Base-by-base conservation (phyloP, 2,113 vertebrate genomes). In the Vireo altiloquus region DNA sequence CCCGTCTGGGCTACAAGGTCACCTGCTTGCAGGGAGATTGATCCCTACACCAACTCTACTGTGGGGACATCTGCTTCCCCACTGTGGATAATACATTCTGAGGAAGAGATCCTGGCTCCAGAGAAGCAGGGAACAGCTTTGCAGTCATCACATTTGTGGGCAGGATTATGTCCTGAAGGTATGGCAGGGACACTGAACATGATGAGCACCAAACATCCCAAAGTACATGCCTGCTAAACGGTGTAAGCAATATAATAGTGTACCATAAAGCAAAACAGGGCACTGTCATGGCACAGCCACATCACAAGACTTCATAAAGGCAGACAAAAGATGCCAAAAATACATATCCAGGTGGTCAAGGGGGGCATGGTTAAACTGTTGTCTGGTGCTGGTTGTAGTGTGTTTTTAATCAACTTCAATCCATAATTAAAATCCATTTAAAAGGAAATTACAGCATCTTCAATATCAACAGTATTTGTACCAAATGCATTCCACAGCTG, bases 341-440 rank as follows among this genome's bases (percentile, higher is more conserved):
- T 27, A 50, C 2, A 0, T 46, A 80, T 10, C 19, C 54, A n/a
- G 20, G 30, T 31, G 40, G 16, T 53, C 50, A 49, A 64, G 8
- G 8, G 8, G 9, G 17, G 7, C 20, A 27, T 6, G 8, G n/a
- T n/a, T 90, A 72, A 87, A 20, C 52, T 75, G 24, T 50, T 75
- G 13, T 31, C 22, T 71, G 23, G 13, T 75, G 33, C 44, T 1
- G 1, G 35, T 0, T 46, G 35, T 16, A 54, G 10, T 15, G n/a
- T 72, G 40, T n/a, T 91, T 91, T 85, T 82, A 76, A 85, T 82
- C 15, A 27, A 47, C 27, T 60, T 56, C 23, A 54, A 71, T n/a
- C 22, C 4, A 8, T 20, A 93, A 82, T 24, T 53, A 63, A 87
- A 75, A 82, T 46, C 50, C 0, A 31, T 27, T 89, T 85, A 66